A percentile compares a stretch with the other conserved stretches of the same genome.
phyloP scores from a whole-genome alignment of 2,113 vertebrate genomes.

The Corvus moneduloides region DNA sequence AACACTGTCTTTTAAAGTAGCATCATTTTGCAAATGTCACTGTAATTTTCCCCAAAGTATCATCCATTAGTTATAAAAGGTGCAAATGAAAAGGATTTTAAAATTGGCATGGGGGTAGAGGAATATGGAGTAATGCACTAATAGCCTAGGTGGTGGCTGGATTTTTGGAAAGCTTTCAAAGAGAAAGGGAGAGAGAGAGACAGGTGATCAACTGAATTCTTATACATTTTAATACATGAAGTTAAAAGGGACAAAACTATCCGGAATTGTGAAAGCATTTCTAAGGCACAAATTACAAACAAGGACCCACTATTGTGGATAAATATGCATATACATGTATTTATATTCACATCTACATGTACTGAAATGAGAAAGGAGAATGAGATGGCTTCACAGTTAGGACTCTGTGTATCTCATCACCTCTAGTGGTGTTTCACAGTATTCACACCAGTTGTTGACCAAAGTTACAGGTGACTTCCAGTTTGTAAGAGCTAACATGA shows the following conservation, averaged over 20 bases:
- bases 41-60: conserved; percentile 64
- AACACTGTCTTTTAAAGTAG: conserved; percentile 61
- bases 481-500: neutral
- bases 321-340: neutral
- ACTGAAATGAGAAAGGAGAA: neutral
- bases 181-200: neutral
- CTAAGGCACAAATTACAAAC: neutral
- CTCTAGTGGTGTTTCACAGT: neutral
- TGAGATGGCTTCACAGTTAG: neutral
- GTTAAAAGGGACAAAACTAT: neutral
- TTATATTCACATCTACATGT: neutral
- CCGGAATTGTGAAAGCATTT: neutral
- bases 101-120: conserved; percentile 23
- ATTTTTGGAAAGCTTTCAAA: conserved; percentile 29
- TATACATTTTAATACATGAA: neutral
- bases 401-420: neutral
- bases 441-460: neutral
- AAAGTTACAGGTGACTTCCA: neutral
- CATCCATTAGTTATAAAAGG: conserved; percentile 63
- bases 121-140: conserved; percentile 25
- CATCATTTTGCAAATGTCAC: conserved; percentile 64
- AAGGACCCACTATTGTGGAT: neutral
- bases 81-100: conserved; percentile 48
- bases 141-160: neutral
- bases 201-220: neutral